These are phyloP conservation scores for Vicugna pacos DNA, from an alignment of 2,113 vertebrate species.

Conservation along the genomic window DNA sequence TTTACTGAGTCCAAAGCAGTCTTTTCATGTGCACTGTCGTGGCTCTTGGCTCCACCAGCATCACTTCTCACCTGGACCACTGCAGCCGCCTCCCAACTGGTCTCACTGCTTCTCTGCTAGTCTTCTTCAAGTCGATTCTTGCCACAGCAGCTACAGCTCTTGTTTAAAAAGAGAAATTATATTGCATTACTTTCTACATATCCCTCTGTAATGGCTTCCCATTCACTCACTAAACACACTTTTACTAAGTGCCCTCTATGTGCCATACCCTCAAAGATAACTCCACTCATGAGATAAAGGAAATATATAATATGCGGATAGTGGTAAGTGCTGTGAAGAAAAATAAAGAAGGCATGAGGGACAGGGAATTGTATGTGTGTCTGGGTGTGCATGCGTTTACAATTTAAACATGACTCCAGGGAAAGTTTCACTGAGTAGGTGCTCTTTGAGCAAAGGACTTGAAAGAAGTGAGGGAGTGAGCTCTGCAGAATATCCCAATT, in stretches of 20 bases:
- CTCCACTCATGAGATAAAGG: constrained; percentile 18
- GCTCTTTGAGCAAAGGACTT: background rate
- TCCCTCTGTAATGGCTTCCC: background rate
- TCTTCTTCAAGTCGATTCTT: background rate
- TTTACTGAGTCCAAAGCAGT: background rate
- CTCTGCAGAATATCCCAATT: background rate
- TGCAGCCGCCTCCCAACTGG: background rate
- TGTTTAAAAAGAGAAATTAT: constrained; percentile 40
- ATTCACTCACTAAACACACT: background rate
- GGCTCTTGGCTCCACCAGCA: background rate
- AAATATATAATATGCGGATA: background rate
- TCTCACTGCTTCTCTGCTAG: background rate
- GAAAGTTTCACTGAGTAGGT: background rate
- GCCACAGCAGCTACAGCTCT: background rate
- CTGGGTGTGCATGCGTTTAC: background rate
- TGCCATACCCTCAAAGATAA: background rate
- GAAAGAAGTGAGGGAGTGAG: background rate
- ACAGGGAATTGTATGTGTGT: background rate
- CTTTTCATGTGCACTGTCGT: background rate
- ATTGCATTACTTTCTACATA: background rate
- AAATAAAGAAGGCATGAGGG: background rate
- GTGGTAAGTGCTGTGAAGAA: background rate
- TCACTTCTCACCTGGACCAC: background rate
- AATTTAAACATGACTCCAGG: constrained; percentile 6
- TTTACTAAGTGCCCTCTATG: background rate